Evolutionary conservation across 2,888 invertebrate genomes (phyloP).

Genomic region (Pseudococcus longispinus): DNA sequence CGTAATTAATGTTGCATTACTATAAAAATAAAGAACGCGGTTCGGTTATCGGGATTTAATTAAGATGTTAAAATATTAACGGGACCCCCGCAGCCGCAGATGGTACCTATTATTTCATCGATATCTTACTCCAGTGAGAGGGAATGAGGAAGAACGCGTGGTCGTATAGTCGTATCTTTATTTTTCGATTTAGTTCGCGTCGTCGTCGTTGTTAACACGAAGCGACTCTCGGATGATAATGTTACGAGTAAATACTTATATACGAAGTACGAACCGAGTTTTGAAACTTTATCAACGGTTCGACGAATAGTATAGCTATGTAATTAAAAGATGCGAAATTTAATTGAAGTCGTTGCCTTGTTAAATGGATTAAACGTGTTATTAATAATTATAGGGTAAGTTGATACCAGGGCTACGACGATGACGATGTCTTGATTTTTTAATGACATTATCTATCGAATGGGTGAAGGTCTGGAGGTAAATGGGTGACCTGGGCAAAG

Average conservation of each 20-base stretch:
- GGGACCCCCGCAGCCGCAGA: slow-evolving; percentile 28
- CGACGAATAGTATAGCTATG: not conserved
- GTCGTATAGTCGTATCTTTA: not conserved
- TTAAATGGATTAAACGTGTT: too few relatives aligned
- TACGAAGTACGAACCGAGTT: not conserved
- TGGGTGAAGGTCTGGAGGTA: too few relatives aligned
- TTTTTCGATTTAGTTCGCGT: not conserved
- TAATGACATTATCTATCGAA: too few relatives aligned
- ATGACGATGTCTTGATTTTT: too few relatives aligned
- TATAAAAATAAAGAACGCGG: not conserved
- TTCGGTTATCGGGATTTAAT: slow-evolving; percentile 22
- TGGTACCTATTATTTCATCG: slow-evolving; percentile 16
- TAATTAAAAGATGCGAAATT: not conserved
- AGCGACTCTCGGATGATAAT: not conserved
- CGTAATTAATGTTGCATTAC: slow-evolving; percentile 31
- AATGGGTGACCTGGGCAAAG: too few relatives aligned
- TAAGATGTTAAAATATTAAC: slow-evolving; percentile 36
- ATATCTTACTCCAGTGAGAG: not conserved
- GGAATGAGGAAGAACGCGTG: not conserved
- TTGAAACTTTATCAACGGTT: not conserved
- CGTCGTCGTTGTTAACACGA: not conserved
- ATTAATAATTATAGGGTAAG: too few relatives aligned
- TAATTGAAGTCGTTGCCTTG: not conserved
- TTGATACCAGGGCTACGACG: too few relatives aligned
- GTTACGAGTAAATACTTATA: not conserved